These are phyloP conservation scores for Heliconius aoede DNA, from an alignment of 2,888 invertebrate genomes.

Conservation along the genomic window DNA sequence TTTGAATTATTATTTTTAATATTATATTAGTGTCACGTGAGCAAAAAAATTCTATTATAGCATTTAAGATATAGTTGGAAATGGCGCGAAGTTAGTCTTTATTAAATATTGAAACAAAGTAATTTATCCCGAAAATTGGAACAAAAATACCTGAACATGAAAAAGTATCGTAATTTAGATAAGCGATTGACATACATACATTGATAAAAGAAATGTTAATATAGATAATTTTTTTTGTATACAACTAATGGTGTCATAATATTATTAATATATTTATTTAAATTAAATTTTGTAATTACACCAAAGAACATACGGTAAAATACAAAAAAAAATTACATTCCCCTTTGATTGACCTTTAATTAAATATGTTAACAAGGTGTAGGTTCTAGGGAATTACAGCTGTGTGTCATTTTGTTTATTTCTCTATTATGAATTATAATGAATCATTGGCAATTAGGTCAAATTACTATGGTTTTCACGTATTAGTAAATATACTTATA, in stretches of 20 bases:
- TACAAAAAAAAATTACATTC: background rate
- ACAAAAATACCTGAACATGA: background rate
- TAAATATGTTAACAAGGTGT: conserved; percentile 14
- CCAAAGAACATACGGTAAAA: background rate
- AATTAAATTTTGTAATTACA: background rate
- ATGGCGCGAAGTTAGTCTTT: background rate
- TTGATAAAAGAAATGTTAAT: background rate
- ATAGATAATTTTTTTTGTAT: background rate
- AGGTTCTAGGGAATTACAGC: background rate
- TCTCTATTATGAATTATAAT: background rate
- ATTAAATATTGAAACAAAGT: background rate
- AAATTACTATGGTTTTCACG: background rate
- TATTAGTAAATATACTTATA: background rate
- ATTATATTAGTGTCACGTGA: background rate
- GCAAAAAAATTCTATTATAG: no score
- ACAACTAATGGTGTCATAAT: background rate
- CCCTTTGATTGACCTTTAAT: conserved; percentile 26
- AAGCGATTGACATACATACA: background rate
- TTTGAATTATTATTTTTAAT: background rate
- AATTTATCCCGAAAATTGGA: background rate
- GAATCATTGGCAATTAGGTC: background rate
- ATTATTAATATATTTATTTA: background rate
- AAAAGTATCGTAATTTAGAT: background rate
- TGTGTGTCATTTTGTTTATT: background rate
- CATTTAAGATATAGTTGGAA: background rate